phyloP scores from a whole-genome alignment of 1,140 invertebrate genomes.

The Coenobita brevimanus region DNA sequence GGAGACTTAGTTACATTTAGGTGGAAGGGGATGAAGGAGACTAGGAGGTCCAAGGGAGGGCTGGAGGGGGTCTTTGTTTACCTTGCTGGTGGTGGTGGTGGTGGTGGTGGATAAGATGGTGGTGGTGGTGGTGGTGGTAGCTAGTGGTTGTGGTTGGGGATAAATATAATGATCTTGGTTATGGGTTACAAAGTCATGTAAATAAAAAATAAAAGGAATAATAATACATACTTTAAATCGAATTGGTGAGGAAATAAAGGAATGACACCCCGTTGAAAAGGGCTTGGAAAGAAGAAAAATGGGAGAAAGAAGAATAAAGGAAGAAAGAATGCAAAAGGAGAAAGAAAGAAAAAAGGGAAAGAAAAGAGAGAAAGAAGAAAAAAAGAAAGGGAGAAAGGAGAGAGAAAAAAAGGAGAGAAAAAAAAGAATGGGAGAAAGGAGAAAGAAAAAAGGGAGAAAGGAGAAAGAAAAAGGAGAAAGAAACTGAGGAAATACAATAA shows the following conservation, averaged over 20 bases:
- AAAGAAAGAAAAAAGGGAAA: background rate
- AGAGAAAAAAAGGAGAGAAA: background rate
- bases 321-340: background rate
- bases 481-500: too few relatives aligned
- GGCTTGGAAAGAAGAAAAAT: background rate
- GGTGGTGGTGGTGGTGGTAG: too few relatives aligned
- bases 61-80: too few relatives aligned
- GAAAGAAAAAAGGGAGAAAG: background rate
- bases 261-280: background rate
- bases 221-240: background rate
- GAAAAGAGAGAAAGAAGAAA: background rate
- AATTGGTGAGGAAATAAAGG: background rate
- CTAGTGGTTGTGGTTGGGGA: too few relatives aligned
- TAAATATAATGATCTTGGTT: too few relatives aligned
- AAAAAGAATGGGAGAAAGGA: background rate
- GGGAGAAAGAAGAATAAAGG: background rate
- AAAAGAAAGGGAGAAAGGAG: background rate
- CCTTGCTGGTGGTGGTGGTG: too few relatives aligned
- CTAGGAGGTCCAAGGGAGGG: too few relatives aligned
- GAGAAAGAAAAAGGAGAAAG: slow-evolving; percentile 6
- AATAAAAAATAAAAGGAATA: background rate
- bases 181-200: too few relatives aligned
- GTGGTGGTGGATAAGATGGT: too few relatives aligned
- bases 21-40: background rate
- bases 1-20: background rate